Conservation (phyloP, 2,888 invertebrate species). For the Linnaemya vulpina region DNA sequence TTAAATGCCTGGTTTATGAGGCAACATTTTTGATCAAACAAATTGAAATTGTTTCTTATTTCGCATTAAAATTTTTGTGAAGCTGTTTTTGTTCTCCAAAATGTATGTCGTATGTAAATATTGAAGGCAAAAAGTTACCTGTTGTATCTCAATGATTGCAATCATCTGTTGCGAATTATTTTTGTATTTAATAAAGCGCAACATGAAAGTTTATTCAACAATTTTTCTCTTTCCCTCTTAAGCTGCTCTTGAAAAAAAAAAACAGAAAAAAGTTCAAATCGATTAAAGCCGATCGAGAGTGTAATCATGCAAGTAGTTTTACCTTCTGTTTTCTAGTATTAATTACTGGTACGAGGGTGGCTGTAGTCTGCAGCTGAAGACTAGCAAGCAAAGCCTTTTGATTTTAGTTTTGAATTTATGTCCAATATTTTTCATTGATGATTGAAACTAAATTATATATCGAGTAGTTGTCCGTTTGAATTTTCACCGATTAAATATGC, state of each 20-base stretch:
- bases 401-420: too few species aligned
- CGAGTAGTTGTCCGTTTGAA: too few species aligned
- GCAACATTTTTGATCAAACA: constrained; percentile 1
- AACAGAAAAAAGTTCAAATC: too few species aligned
- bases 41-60: constrained; percentile 23
- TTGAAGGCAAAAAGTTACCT: not conserved
- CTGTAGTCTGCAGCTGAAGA: not conserved
- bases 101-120: constrained; percentile 29
- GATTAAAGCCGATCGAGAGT: not conserved
- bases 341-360: not conserved
- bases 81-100: not conserved
- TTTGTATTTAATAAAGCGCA: constrained; percentile 15
- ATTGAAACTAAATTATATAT: too few species aligned
- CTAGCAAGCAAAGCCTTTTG: too few species aligned
- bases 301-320: constrained; percentile 23
- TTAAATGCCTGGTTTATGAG: not conserved
- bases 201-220: constrained; percentile 25
- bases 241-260: not conserved
- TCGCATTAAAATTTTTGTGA: not conserved
- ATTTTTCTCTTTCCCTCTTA: constrained; percentile 3
- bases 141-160: constrained; percentile 5
- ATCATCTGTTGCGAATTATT: constrained; percentile 30
- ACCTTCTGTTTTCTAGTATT: constrained; percentile 13
- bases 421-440: too few species aligned
- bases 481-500: too few species aligned